These are phyloP conservation scores for Drosophila leontia DNA, from an alignment of 1,140 invertebrate genomes.

Conservation along the genomic window DNA sequence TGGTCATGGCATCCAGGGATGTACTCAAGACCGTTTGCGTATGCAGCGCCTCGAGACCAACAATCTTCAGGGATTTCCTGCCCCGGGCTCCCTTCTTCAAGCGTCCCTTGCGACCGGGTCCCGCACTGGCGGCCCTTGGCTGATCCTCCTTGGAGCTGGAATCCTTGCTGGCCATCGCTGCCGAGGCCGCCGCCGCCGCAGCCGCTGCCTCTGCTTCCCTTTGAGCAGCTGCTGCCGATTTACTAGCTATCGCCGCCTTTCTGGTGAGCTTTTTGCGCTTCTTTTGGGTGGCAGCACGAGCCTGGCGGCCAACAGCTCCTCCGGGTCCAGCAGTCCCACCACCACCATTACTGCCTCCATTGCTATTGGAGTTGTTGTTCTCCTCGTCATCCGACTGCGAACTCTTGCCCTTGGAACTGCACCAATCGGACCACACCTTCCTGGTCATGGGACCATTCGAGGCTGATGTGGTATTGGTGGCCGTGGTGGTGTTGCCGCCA, in stretches of 20 bases:
- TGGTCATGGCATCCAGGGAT: conserved; percentile 86
- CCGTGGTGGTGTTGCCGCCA: conserved; percentile 86
- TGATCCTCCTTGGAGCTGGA: conserved; percentile 72
- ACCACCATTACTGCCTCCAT: conserved; percentile 50
- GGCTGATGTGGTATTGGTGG: conserved; percentile 86
- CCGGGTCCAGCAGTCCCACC: conserved; percentile 3
- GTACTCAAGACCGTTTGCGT: conserved; percentile 96
- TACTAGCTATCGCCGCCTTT: conserved; percentile 81
- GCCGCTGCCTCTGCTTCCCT: conserved; percentile 73
- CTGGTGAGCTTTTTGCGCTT: conserved; percentile 83
- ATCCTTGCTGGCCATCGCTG: conserved; percentile 64
- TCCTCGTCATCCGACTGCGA: conserved; percentile 87
- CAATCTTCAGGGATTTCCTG: conserved; percentile 86
- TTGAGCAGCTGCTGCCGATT: conserved; percentile 79
- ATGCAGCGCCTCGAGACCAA: conserved; percentile 94
- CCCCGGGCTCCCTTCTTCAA: conserved; percentile 74
- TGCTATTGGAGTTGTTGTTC: conserved; percentile 82
- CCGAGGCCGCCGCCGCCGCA: conserved; percentile 56
- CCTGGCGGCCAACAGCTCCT: conserved; percentile 49
- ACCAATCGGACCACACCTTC: conserved; percentile 91
- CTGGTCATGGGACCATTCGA: conserved; percentile 87
- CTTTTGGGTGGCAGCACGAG: conserved; percentile 72
- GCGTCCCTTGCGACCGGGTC: conserved; percentile 76
- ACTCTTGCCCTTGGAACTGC: conserved; percentile 87
- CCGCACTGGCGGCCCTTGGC: conserved; percentile 33